Evolutionary conservation across 2,888 invertebrate genomes (phyloP).

Genomic region (Drosophila pseudotakahashii): DNA sequence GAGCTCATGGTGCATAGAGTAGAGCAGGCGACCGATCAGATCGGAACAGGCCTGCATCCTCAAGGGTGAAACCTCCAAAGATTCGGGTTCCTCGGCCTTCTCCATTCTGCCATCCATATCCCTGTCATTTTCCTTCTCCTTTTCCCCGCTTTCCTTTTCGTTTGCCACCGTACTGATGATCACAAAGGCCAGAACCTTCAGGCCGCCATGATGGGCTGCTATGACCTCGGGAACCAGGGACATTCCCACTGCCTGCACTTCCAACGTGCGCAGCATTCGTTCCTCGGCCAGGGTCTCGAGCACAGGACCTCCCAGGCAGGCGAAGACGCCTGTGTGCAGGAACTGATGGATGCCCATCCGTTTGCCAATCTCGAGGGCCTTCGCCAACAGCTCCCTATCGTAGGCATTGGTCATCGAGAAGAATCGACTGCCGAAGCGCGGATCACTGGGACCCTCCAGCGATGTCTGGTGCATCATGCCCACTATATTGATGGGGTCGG

Average conservation of each 20-base stretch:
- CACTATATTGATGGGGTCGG: slow-evolving; percentile 98
- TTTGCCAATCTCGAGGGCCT: slow-evolving; percentile 88
- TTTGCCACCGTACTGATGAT: slow-evolving; percentile 89
- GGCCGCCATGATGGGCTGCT: slow-evolving; percentile 95
- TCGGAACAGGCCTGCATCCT: slow-evolving; percentile 87
- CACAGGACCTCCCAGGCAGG: slow-evolving; percentile 96
- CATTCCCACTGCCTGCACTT: slow-evolving; percentile 94
- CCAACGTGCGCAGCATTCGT: slow-evolving; percentile 90
- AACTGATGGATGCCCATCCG: slow-evolving; percentile 89
- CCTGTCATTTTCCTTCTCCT: slow-evolving; percentile 88
- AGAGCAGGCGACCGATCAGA: slow-evolving; percentile 87
- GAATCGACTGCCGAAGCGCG: slow-evolving; percentile 95
- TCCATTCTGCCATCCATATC: slow-evolving; percentile 83
- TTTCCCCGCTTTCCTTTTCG: not conserved
- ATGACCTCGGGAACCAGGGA: slow-evolving; percentile 91
- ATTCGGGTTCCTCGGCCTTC: too few species aligned
- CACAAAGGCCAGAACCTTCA: slow-evolving; percentile 95
- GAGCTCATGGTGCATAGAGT: slow-evolving; percentile 69
- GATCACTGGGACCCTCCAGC: slow-evolving; percentile 96
- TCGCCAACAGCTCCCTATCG: slow-evolving; percentile 87
- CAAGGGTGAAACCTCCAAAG: not conserved
- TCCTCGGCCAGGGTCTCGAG: slow-evolving; percentile 97
- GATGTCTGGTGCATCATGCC: slow-evolving; percentile 96
- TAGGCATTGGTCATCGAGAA: slow-evolving; percentile 96
- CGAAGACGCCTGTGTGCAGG: slow-evolving; percentile 95